Conservation (phyloP, 2,797 vertebrate species). For the Arrhamphus sclerolepis region DNA sequence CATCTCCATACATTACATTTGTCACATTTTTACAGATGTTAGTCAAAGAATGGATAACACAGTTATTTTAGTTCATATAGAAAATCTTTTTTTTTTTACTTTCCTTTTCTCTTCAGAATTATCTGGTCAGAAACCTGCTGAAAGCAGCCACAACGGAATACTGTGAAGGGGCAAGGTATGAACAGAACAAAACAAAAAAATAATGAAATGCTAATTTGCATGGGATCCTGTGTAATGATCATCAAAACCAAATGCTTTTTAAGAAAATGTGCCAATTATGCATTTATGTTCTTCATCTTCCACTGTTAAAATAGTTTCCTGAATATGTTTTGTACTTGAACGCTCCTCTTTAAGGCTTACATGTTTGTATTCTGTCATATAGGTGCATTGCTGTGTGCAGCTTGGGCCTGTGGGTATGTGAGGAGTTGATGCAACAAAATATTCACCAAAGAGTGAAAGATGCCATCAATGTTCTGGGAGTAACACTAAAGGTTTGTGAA, state of each 20-base stretch:
- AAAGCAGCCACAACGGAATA: conserved; percentile 92
- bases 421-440: conserved; percentile 89
- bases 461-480: conserved; percentile 94
- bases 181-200: not conserved
- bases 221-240: too few relatives aligned
- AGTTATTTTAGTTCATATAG: not conserved
- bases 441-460: conserved; percentile 91
- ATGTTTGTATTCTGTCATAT: conserved; percentile 4
- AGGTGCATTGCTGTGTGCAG: conserved; percentile 94
- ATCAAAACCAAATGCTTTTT: too few relatives aligned
- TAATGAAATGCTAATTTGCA: too few relatives aligned
- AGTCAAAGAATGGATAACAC: not conserved
- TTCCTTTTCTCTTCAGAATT: conserved; percentile 76
- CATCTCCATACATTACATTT: not conserved
- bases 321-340: not conserved
- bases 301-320: not conserved
- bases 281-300: not conserved
- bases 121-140: conserved; percentile 90
- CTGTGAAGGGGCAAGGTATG: conserved; percentile 93
- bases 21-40: not conserved
- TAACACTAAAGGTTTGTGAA: conserved; percentile 92
- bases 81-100: not conserved
- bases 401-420: conserved; percentile 95
- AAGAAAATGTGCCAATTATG: too few relatives aligned
- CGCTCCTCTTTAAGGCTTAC: too few relatives aligned